These are phyloP conservation scores for Petrocephalus sullivani DNA, from an alignment of 2,797 vertebrate species.

Conservation along the genomic window DNA sequence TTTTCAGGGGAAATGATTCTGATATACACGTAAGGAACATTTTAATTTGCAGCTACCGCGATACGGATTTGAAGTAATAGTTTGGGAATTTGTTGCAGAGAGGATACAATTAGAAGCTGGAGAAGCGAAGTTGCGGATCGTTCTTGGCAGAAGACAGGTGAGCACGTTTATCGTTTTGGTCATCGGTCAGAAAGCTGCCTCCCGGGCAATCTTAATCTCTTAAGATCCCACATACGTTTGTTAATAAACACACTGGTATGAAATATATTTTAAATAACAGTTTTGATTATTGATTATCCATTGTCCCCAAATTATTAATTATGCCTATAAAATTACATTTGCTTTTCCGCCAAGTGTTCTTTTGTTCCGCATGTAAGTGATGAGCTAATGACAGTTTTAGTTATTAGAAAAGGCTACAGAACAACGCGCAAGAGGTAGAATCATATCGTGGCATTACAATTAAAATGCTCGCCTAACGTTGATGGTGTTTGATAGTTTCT, in stretches of 20 bases:
- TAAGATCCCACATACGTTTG: background rate
- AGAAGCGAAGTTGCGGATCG: background rate
- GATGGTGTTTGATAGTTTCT: background rate
- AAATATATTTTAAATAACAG: background rate
- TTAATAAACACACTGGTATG: background rate
- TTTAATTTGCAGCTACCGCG: background rate
- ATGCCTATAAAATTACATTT: background rate
- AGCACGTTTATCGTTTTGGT: background rate
- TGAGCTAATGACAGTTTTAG: background rate
- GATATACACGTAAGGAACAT: background rate
- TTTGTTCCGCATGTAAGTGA: background rate
- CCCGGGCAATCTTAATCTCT: background rate
- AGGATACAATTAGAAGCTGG: background rate
- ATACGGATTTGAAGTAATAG: background rate
- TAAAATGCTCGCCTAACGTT: background rate
- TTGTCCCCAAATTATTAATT: background rate
- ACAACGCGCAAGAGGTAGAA: background rate
- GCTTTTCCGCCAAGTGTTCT: background rate
- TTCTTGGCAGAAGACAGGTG: slow-evolving; percentile 1
- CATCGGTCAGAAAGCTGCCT: slow-evolving; percentile 21
- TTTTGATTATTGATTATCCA: background rate
- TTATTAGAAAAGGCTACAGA: background rate
- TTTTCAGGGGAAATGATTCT: background rate
- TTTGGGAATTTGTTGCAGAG: slow-evolving; percentile 6
- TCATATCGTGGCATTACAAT: background rate